Conservation (phyloP, 2,888 invertebrate genomes). For the Synergus gifuensis region DNA sequence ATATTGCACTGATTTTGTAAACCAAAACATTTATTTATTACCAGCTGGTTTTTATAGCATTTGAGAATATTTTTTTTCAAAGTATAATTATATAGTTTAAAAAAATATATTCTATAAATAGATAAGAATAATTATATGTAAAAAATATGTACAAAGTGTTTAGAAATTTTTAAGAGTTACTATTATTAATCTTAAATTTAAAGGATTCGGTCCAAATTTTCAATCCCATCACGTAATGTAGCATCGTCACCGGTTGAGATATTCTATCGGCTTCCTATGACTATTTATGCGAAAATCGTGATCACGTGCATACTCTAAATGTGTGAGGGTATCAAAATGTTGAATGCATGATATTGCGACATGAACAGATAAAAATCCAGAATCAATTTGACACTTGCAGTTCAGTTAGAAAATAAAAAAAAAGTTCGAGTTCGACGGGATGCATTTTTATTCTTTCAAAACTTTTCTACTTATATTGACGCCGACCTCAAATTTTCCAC, state of each 20-base stretch:
- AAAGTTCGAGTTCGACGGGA: neutral
- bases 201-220: neutral
- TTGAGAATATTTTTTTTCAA: too few relatives aligned
- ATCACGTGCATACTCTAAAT: slow-evolving; percentile 31
- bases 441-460: too few relatives aligned
- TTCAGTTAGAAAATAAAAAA: neutral
- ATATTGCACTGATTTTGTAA: neutral
- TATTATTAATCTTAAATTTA: neutral
- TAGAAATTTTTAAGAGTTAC: too few relatives aligned
- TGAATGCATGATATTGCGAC: slow-evolving; percentile 5
- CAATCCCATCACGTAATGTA: slow-evolving; percentile 47
- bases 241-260: slow-evolving; percentile 49
- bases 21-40: neutral
- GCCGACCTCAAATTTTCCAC: neutral
- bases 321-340: slow-evolving; percentile 20
- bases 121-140: too few relatives aligned
- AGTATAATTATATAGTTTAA: too few relatives aligned
- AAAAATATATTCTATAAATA: too few relatives aligned
- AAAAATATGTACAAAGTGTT: too few relatives aligned
- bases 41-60: too few relatives aligned
- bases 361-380: neutral
- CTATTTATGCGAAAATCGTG: slow-evolving; percentile 59
- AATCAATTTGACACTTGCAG: neutral
- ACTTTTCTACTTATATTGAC: neutral
- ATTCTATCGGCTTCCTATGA: slow-evolving; percentile 49